A percentile compares a stretch with the other conserved stretches of the same genome.
These are phyloP conservation scores for Diplosoma virens DNA, from an alignment of 23 tunicate species.

Conservation along the genomic window DNA sequence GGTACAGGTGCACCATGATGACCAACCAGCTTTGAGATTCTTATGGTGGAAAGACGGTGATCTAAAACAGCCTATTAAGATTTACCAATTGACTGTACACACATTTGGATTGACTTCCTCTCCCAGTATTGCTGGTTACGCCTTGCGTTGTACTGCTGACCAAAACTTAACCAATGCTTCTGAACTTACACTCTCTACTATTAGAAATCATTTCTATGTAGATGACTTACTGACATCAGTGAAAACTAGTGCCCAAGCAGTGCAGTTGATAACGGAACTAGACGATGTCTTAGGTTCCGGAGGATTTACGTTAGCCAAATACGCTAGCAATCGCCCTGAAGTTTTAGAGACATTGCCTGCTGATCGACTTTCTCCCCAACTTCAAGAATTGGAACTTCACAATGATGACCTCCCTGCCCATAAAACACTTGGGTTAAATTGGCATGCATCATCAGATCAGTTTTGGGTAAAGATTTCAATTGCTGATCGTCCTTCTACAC, in stretches of 20 bases:
- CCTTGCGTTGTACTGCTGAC: constrained; percentile 4
- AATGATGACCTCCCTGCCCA: not conserved
- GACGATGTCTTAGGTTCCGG: not conserved
- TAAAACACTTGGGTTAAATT: constrained; percentile 5
- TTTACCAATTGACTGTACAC: constrained; percentile 32
- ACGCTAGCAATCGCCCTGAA: not conserved
- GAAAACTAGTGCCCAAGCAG: not conserved
- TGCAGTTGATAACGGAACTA: not conserved
- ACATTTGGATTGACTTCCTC: constrained; percentile 32
- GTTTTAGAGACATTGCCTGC: not conserved
- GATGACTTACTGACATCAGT: constrained; percentile 15
- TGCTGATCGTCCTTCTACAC: not conserved
- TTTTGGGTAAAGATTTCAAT: constrained; percentile 7
- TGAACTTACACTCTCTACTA: not conserved
- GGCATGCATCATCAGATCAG: not conserved
- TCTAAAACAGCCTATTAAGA: not conserved
- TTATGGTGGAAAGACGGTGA: constrained; percentile 49
- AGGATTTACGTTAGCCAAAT: constrained; percentile 8
- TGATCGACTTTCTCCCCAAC: not conserved
- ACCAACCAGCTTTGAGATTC: constrained; percentile 15
- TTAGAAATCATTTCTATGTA: not conserved
- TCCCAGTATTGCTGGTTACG: constrained; percentile 32
- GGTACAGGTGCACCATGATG: constrained; percentile 6
- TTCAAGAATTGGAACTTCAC: not conserved
- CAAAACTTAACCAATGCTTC: not conserved